phyloP scores from a whole-genome alignment of 1,140 invertebrate genomes.

The Papilio glaucus region DNA sequence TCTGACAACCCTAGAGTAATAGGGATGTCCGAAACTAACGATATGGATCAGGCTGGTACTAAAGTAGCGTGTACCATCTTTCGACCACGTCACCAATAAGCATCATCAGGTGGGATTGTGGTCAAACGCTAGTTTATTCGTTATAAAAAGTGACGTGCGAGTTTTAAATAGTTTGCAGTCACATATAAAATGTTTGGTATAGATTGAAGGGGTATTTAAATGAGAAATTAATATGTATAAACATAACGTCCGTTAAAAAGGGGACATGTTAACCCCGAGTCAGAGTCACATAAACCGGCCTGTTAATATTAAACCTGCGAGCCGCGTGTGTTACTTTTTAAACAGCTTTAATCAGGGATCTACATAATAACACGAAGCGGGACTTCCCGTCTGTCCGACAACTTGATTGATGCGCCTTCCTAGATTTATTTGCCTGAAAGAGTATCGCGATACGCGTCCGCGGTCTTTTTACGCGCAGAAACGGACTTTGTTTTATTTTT shows the following conservation, averaged over 20 bases:
- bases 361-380: conserved; percentile 77
- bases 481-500: conserved; percentile 78
- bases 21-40: conserved; percentile 22
- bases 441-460: conserved; percentile 75
- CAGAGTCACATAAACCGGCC: conserved; percentile 16
- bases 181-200: too few species aligned
- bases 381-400: conserved; percentile 77
- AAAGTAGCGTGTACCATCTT: too few species aligned
- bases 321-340: conserved; percentile 72
- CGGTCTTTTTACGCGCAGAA: conserved; percentile 69
- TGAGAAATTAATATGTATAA: conserved; percentile 12
- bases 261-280: conserved; percentile 31
- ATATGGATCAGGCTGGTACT: too few species aligned
- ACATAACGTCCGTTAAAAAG: conserved; percentile 36
- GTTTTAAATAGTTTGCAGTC: too few species aligned
- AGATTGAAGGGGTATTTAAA: conserved; percentile 16
- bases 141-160: too few species aligned
- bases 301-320: conserved; percentile 55
- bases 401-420: conserved; percentile 79
- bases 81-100: too few species aligned
- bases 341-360: conserved; percentile 78
- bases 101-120: too few species aligned
- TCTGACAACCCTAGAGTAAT: conserved; percentile 2
- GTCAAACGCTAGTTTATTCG: too few species aligned
- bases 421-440: conserved; percentile 80